Evolutionary conservation across 1,140 invertebrate genomes (phyloP), one percentile per base, ranked within the genome.

Genomic region (Plodia interpunctella): DNA sequence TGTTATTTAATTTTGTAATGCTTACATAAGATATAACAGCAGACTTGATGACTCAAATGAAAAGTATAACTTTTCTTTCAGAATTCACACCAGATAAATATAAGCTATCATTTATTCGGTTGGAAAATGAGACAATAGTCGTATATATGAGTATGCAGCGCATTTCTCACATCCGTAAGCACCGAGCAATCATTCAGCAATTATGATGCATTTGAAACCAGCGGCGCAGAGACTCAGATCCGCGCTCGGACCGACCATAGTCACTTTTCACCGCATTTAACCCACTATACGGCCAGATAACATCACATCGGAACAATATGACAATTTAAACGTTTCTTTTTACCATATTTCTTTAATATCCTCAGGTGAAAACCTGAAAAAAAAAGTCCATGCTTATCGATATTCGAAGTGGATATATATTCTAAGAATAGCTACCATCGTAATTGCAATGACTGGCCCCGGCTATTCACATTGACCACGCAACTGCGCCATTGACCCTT

Each of bases 401-500:
- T 35, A 13, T 35, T 35, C 13, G 38, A 44, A 44, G 38, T 2
- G 38, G 38, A 44, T 44, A 44, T 10, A 44, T 44, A 44, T 10
- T 44, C 13, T 17, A 44, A 44, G 38, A 35, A 35, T 35, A 2
- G n/a, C n/a, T n/a, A n/a, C 11, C 35, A 11, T 13, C 8, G 13
- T 44, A 44, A 44, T 44, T 15, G 15, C 38, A 17, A 15, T 44
- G 38, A 44, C 38, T n/a, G 38, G 38, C 2, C 13, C 15, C 38
- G 38, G n/a, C 38, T 44, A 44, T 44, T 44, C n/a, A 44, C 38
- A 44, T 44, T 44, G 38, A 17, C 38, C 38, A 53, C 35, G 51
- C 19, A 53, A 53, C 21, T 58, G 64, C 73, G 71, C 61, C 77
- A 76, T 75, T 80, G 77, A 83, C 70, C 80, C 71, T 70, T 64